Percentiles rank a stretch among this genome's conserved stretches.
Evolutionary conservation across 1,140 invertebrate species (phyloP).

Genomic region (Paraescarpia echinospica): DNA sequence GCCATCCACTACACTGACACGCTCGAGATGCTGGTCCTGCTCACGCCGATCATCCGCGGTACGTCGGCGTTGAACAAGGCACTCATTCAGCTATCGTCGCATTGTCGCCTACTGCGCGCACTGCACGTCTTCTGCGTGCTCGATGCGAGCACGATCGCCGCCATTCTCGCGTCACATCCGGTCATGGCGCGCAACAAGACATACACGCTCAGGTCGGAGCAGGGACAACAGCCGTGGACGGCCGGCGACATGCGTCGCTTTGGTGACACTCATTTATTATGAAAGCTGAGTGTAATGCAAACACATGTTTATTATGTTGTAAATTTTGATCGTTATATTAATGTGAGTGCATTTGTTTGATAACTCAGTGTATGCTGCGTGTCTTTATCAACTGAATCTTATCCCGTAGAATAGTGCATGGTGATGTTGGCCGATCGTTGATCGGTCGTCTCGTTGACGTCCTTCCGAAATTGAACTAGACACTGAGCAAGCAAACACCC

Average conservation of each 20-base stretch:
- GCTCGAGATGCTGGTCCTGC: conserved; percentile 41
- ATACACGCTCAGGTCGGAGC: conserved; percentile 42
- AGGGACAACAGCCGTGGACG: conserved; percentile 45
- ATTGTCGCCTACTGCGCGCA: conserved; percentile 34
- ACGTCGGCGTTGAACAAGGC: conserved; percentile 38
- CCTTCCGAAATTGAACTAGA: too few species aligned
- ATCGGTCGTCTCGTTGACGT: too few species aligned
- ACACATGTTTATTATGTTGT: too few species aligned
- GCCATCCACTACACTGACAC: conserved; percentile 39
- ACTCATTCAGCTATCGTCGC: conserved; percentile 36
- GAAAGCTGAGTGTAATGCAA: too few species aligned
- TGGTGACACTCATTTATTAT: neutral
- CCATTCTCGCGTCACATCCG: conserved; percentile 38
- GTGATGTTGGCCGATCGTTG: too few species aligned
- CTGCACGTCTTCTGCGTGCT: conserved; percentile 47
- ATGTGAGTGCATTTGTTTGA: too few species aligned
- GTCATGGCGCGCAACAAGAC: conserved; percentile 37
- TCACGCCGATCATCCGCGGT: conserved; percentile 35
- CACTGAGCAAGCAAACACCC: too few species aligned
- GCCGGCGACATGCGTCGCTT: conserved; percentile 28
- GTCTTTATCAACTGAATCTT: too few species aligned
- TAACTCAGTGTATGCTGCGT: too few species aligned
- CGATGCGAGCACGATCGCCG: conserved; percentile 36
- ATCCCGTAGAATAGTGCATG: too few species aligned
- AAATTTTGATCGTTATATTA: too few species aligned